These are phyloP conservation scores for Sorex araneus DNA, from an alignment of 2,113 vertebrate species.

Conservation along the genomic window DNA sequence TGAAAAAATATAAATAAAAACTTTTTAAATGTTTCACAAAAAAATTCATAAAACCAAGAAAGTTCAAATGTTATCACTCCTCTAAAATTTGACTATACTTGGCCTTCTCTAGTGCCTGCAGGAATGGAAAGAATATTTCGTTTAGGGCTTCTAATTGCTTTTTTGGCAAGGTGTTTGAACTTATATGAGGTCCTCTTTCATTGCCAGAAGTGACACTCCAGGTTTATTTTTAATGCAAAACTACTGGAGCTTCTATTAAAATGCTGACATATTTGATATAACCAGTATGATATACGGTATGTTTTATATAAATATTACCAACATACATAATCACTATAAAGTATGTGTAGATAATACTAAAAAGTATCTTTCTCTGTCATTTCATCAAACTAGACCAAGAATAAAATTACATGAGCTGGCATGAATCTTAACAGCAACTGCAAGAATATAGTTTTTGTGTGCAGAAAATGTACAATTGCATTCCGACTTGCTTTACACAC, in stretches of 20 bases:
- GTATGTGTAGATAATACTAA: background rate
- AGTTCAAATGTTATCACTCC: background rate
- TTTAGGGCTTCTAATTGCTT: background rate
- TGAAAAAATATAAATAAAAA: conserved; percentile 11
- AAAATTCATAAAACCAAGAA: background rate
- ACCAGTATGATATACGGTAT: too few relatives aligned
- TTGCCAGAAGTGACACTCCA: background rate
- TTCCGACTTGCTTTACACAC: background rate
- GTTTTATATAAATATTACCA: background rate
- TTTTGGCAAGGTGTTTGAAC: background rate
- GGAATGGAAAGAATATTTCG: background rate
- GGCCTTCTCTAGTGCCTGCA: background rate
- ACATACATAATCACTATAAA: background rate
- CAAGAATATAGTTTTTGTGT: background rate
- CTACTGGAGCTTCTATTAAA: conserved; percentile 26
- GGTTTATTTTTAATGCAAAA: conserved; percentile 39
- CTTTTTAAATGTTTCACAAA: background rate
- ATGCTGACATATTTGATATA: background rate
- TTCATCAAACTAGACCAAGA: conserved; percentile 14
- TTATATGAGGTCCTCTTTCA: background rate
- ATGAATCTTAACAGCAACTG: background rate
- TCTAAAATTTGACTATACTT: background rate
- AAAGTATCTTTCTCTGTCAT: conserved; percentile 6
- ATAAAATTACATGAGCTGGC: conserved; percentile 21
- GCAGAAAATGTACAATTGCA: background rate